Percentiles rank a stretch among this genome's conserved stretches.
These are phyloP conservation scores for Peromyscus eremicus DNA, from an alignment of 2,797 vertebrate species.

Conservation along the genomic window DNA sequence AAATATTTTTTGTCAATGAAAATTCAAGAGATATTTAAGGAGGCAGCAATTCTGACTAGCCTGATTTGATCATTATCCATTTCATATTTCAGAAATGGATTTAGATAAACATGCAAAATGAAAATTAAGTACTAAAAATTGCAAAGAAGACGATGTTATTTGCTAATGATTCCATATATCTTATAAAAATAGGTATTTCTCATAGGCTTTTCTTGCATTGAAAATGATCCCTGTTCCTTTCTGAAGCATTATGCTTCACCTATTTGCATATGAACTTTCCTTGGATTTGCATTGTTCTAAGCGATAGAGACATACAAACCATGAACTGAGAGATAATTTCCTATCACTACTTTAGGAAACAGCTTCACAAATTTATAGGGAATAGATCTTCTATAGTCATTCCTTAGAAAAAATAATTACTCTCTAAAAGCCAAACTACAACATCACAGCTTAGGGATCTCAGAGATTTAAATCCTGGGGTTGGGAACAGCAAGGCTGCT, in stretches of 20 bases:
- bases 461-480: background rate
- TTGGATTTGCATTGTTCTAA: background rate
- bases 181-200: background rate
- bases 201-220: background rate
- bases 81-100: background rate
- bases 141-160: background rate
- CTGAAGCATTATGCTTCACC: background rate
- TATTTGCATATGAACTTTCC: no score
- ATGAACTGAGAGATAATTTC: background rate
- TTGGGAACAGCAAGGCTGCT: background rate
- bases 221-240: background rate
- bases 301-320: background rate
- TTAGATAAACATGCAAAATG: background rate
- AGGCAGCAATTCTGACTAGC: background rate
- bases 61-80: background rate
- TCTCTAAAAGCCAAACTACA: background rate
- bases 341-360: background rate
- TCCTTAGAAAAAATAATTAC: background rate
- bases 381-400: background rate
- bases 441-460: background rate
- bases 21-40: background rate
- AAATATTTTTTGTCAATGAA: background rate
- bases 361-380: background rate
- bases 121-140: background rate
- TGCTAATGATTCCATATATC: background rate